Conservation (phyloP, 1,140 invertebrate genomes). For the Brachionus calyciflorus region DNA sequence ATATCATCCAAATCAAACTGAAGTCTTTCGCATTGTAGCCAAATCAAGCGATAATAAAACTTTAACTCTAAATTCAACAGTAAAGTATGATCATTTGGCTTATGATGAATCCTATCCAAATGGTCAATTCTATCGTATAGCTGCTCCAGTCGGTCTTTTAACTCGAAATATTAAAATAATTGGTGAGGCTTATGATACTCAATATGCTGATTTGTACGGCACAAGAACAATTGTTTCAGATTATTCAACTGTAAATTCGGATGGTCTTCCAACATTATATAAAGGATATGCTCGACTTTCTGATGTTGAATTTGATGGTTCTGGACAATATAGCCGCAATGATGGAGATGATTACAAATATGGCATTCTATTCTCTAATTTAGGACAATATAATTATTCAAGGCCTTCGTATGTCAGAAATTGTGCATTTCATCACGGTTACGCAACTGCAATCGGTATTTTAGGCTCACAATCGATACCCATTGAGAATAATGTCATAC, state of each 20-base stretch:
- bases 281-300: conserved; percentile 28
- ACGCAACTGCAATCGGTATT: conserved; percentile 15
- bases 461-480: neutral
- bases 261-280: neutral
- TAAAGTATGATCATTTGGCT: conserved; percentile 1
- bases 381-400: conserved; percentile 46
- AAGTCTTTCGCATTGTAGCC: conserved; percentile 29
- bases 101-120: conserved; percentile 11
- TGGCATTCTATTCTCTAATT: conserved; percentile 15
- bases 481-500: conserved; percentile 44
- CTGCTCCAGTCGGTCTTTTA: conserved; percentile 56
- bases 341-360: conserved; percentile 30
- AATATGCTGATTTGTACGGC: conserved; percentile 54
- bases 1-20: conserved; percentile 25
- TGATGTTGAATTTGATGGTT: conserved; percentile 4
- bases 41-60: conserved; percentile 15
- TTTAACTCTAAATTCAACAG: neutral
- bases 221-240: conserved; percentile 53
- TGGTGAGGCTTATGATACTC: conserved; percentile 52
- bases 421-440: conserved; percentile 14
- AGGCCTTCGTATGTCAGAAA: conserved; percentile 41
- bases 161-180: conserved; percentile 56
- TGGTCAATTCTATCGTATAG: conserved; percentile 48
- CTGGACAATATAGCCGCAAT: conserved; percentile 26
- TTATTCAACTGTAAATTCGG: conserved; percentile 14